Conservation (phyloP, 2,888 invertebrate genomes). For the Dynastes grantii region DNA sequence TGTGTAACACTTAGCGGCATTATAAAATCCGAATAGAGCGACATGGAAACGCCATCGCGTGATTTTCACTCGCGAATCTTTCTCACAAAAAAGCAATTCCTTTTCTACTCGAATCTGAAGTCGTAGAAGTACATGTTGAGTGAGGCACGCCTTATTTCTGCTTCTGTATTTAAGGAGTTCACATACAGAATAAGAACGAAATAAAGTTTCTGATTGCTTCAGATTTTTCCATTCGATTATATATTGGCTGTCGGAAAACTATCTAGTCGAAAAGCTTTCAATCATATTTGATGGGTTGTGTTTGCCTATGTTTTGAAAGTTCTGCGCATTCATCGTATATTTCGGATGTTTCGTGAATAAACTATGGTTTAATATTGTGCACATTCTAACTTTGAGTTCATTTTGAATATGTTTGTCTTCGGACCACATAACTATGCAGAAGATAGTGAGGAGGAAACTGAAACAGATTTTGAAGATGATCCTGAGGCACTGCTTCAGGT, state of each 20-base stretch:
- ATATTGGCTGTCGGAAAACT: constrained; percentile 16
- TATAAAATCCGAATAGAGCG: constrained; percentile 59
- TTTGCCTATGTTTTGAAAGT: not conserved
- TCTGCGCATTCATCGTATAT: constrained; percentile 3
- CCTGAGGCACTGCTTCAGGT: constrained; percentile 63
- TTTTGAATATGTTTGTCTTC: constrained; percentile 64
- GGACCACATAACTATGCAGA: constrained; percentile 60
- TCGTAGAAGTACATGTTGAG: constrained; percentile 37
- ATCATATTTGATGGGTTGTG: constrained; percentile 15
- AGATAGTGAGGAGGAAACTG: constrained; percentile 61
- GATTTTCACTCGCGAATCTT: constrained; percentile 52
- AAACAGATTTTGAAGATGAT: constrained; percentile 61
- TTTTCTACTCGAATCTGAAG: constrained; percentile 42
- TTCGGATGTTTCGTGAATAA: not conserved
- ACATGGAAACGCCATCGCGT: constrained; percentile 59
- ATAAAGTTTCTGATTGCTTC: not conserved
- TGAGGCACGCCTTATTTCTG: constrained; percentile 21
- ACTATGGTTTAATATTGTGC: not conserved
- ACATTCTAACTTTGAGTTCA: not conserved
- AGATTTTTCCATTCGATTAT: not conserved
- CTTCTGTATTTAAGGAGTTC: not conserved
- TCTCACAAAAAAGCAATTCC: constrained; percentile 38
- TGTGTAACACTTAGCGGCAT: constrained; percentile 62
- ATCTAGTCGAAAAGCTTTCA: not conserved
- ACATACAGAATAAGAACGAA: constrained; percentile 5